Evolutionary conservation across 2,113 vertebrate species (phyloP), one percentile per base, ranked within the genome.

Genomic region (Ageneiosus marmoratus): DNA sequence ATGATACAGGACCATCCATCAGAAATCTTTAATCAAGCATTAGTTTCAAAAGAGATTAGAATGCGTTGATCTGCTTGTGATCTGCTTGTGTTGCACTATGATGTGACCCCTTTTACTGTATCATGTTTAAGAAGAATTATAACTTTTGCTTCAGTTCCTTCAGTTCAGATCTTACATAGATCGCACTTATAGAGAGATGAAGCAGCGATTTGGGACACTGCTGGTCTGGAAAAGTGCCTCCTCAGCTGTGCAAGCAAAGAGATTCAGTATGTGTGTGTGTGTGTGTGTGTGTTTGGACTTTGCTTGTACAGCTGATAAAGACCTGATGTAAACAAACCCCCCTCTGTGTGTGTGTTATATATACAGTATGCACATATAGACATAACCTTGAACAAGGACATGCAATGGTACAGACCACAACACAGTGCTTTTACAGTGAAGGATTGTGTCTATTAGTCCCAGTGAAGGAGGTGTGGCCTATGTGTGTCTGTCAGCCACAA

Each of bases 231-330:
- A 67, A 32, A 11, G 20, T 6, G 32, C 37, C n/a, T 50, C 46
- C 34, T 67, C 78, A 80, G 78, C 78, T 80, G 78, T 80, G 48
- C 3, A 80, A 67, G 78, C 41, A 67, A 44, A 48, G 4, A 2
- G 2, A 12, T n/a, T 34, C 27, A 20, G 18, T 53, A 20, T 44
- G 53, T 72, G 67, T 72, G 69, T 72, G 69, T 73, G 69, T 72
- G 67, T 72, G 67, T n/a, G 44, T 29, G 29, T 79, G n/a, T 32
- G 46, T 58, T 34, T n/a, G 37, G 22, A 48, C 20, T 79, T 63
- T 79, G 77, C 29, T 80, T 80, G 44, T n/a, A 65, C 77, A 79
- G 77, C 77, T 65, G 77, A 79, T 65, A 79, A 29, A 53, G 62
- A 32, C 8, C 48, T 37, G 62, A 67, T n/a, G 78, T 53, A 80